Percentiles rank a stretch among this genome's conserved stretches.
Evolutionary conservation across 2,113 vertebrate species (phyloP).

Genomic region (Channa argus): DNA sequence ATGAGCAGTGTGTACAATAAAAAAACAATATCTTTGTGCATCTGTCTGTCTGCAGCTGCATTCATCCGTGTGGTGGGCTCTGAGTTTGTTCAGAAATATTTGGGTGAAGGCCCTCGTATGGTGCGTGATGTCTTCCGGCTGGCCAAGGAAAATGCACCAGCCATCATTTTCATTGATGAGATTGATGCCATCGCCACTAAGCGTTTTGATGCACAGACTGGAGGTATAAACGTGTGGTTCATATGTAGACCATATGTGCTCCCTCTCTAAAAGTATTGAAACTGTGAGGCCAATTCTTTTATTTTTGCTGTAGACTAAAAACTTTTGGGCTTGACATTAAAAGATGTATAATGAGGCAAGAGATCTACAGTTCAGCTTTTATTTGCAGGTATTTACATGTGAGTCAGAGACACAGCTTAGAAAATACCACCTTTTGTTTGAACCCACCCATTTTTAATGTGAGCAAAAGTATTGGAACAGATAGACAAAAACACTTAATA

Average conservation of each 20-base stretch:
- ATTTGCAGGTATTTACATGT: too few relatives aligned
- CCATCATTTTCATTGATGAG: slow-evolving; percentile 98
- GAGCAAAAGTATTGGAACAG: too few relatives aligned
- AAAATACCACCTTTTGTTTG: too few relatives aligned
- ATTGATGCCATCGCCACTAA: slow-evolving; percentile 97
- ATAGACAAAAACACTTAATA: too few relatives aligned
- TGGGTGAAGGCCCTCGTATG: slow-evolving; percentile 95
- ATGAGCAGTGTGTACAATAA: neutral
- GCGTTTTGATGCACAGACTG: slow-evolving; percentile 96
- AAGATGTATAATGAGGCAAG: too few relatives aligned
- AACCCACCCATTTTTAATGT: too few relatives aligned
- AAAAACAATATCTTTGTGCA: neutral
- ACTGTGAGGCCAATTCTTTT: too few relatives aligned
- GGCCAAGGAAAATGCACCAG: slow-evolving; percentile 96
- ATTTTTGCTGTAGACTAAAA: too few relatives aligned
- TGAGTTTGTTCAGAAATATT: slow-evolving; percentile 96
- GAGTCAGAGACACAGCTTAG: too few relatives aligned
- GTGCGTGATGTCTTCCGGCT: slow-evolving; percentile 95
- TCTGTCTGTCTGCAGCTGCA: slow-evolving; percentile 82
- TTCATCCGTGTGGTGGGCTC: slow-evolving; percentile 97
- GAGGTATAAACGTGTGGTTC: slow-evolving; percentile 80
- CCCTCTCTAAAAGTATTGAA: too few relatives aligned
- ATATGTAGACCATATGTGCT: neutral
- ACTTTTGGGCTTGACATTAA: too few relatives aligned
- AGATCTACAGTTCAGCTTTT: too few relatives aligned